Evolutionary conservation across 2,113 vertebrate species (phyloP), one percentile per base, ranked within the genome.

Genomic region (Bubo scandiacus): DNA sequence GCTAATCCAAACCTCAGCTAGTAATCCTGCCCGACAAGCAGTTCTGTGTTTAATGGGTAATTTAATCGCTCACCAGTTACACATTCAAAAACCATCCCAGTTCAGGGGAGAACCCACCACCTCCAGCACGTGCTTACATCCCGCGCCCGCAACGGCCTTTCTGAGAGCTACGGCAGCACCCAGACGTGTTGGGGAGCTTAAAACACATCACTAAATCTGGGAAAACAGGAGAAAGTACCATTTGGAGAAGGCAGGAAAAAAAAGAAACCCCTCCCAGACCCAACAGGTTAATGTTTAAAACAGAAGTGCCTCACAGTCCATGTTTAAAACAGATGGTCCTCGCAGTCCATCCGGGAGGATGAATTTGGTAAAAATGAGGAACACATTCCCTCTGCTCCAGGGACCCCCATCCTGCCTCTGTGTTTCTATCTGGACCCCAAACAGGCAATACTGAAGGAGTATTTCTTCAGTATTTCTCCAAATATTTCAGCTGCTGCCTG

Each of bases 111-210:
- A 73, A 42, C 18, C 75, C n/a, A 20, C n/a, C 16, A 73, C 23
- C n/a, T n/a, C 38, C 2, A 3, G 51, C 43, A 8, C 4, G 5
- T 2, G 0, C 16, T 52, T 18, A 4, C 11, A 3, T 38, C 38
- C 42, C 2, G 0, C 2, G 1, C 4, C 55, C 2, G 1, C 30
- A 5, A 6, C 2, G 32, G 68, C 32, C 6, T 17, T 82, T 58
- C 34, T 30, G 23, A 30, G 29, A 71, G 49, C 36, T 51, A 29
- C 2, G 2, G 42, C n/a, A 26, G 40, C 57, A 42, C 11, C 36
- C 26, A 7, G 38, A 34, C 3, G 2, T 6, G 38, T 12, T 29
- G 49, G 38, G 38, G 7, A 23, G 12, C 12, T 45, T 5, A 18
- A 52, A 66, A 25, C 0, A 6, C 6, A 0, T 18, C 47, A 62